phyloP scores from a whole-genome alignment of 2,888 invertebrate genomes.

The Caenorhabditis sulstoni region DNA sequence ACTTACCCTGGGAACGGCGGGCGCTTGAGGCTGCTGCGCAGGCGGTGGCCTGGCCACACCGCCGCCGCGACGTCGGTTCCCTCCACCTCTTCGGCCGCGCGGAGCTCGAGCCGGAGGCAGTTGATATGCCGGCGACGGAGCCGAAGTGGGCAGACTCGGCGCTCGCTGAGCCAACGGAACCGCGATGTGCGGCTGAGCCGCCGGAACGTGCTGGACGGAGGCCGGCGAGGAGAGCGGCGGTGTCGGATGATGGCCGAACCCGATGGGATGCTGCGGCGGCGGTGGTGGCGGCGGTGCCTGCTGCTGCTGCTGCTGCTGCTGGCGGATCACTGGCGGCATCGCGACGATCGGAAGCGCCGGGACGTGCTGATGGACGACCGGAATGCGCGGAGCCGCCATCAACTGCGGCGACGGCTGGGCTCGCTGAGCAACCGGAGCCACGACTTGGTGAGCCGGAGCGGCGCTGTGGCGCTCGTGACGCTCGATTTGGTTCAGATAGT shows the following conservation, averaged over 20 bases:
- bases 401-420: neutral
- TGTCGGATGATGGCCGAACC: too few relatives aligned
- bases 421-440: neutral
- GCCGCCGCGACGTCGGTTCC: neutral
- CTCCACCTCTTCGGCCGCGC: too few relatives aligned
- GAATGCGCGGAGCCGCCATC: neutral
- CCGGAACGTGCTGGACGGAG: too few relatives aligned
- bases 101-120: too few relatives aligned
- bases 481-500: neutral
- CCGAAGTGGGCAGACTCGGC: neutral
- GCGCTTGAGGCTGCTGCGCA: too few relatives aligned
- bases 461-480: neutral
- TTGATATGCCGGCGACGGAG: slow-evolving; percentile 1
- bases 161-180: too few relatives aligned
- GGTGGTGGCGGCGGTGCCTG: too few relatives aligned
- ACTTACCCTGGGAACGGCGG: too few relatives aligned
- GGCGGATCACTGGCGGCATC: neutral
- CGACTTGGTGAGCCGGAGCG: neutral
- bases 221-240: too few relatives aligned
- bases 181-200: too few relatives aligned
- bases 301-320: neutral
- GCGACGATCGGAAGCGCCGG: neutral
- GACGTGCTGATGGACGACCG: neutral
- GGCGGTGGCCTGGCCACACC: neutral
- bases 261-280: too few relatives aligned